Percentiles rank a stretch among this genome's conserved stretches.
These are phyloP conservation scores for Leptinotarsa defecta DNA, from an alignment of 1,140 invertebrate species.

Conservation along the genomic window DNA sequence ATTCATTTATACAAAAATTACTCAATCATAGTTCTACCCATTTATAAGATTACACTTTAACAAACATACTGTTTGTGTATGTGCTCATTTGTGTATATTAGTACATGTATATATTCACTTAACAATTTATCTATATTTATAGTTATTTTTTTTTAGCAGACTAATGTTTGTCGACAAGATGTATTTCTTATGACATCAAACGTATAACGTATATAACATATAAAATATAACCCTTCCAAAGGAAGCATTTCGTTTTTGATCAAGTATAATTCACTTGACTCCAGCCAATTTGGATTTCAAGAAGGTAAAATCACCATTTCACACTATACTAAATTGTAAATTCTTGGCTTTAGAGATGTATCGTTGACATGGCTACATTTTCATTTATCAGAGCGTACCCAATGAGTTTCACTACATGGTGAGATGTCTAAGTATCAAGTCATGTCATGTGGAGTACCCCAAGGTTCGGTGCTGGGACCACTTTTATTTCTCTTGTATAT, in stretches of 20 bases:
- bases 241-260: too few relatives aligned
- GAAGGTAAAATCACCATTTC: neutral
- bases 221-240: neutral
- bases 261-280: neutral
- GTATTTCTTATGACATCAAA: too few relatives aligned
- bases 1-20: too few relatives aligned
- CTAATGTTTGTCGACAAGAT: too few relatives aligned
- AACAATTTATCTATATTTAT: too few relatives aligned
- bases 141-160: too few relatives aligned
- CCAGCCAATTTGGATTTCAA: neutral
- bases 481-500: neutral
- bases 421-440: neutral
- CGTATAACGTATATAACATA: too few relatives aligned
- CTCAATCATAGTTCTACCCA: too few relatives aligned
- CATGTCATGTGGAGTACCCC: neutral
- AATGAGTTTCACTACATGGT: neutral
- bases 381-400: neutral
- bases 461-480: slow-evolving; percentile 3
- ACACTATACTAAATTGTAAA: neutral
- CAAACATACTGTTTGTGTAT: too few relatives aligned
- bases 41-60: too few relatives aligned
- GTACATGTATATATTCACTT: too few relatives aligned
- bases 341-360: neutral
- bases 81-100: too few relatives aligned
- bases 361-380: neutral